Base-by-base conservation (phyloP, 30 jellyfish, hydroid and myxozoan genomes). In the Hydractinia symbiolongicarpus region DNA sequence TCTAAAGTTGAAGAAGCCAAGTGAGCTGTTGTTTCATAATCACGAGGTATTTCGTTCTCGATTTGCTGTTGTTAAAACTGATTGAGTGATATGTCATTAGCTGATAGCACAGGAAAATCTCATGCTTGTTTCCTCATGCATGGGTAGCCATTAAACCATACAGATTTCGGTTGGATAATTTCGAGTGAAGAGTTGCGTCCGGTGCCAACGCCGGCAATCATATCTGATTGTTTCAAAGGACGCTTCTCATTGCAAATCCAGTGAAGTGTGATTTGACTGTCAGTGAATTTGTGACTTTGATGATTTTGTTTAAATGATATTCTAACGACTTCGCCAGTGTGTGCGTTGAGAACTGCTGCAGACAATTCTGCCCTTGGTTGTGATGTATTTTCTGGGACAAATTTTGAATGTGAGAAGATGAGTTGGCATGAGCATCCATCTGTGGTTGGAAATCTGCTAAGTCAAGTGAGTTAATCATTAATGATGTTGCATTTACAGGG, bases 121-220 rank as follows among this genome's bases (percentile, higher is more conserved):
- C 4, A 67, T n/a, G 77, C 44, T 0, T 1, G 44, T 30, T 30
- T 30, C 44, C 44, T 30, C 44, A 30, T 30, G 2, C 44, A 30
- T 67, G 13, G 77, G 77, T 17, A 67, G 20, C 77, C 77, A n/a
- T 67, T 67, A 17, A 67, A 17, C 77, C 77, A 67, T 50, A 50
- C 19, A 17, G 77, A 67, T 1, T 67, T 4, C 77, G 20, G 77
- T 17, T 67, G 53, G 53, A 67, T n/a, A 67, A 17, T 53, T 67
- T 67, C 44, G 77, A 67, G 9, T 17, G 77, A 17, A 17, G 77
- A 30, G 44, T 30, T 30, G 44, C 44, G 44, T 30, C 44, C 2
- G 44, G 44, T 30, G 44, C 44, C 44, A 30, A 30, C 2, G 44
- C 2, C 44, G 44, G 44, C 44, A 30, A 30, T 30, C 44, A 30